A percentile compares a stretch with the other conserved stretches of the same genome.
Evolutionary conservation across 2,888 invertebrate genomes (phyloP).

Genomic region (Drosophila atripex): DNA sequence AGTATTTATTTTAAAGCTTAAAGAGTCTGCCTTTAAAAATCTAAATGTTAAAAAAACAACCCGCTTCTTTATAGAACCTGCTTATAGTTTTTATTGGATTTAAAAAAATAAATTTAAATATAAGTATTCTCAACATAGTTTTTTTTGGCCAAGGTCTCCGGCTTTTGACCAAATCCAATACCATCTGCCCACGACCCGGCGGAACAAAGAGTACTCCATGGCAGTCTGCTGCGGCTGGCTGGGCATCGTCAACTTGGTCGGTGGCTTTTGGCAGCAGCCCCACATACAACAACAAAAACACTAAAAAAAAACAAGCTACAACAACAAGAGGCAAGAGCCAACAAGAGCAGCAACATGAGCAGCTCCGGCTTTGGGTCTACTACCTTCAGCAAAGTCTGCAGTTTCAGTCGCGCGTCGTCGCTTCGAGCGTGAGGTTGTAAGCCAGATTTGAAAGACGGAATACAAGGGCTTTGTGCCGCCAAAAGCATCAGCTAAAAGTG

Average conservation of each 20-base stretch:
- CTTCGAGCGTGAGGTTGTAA: slow-evolving; percentile 69
- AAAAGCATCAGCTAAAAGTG: slow-evolving; percentile 36
- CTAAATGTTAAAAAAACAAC: not conserved
- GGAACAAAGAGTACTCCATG: slow-evolving; percentile 21
- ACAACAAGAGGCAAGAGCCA: not conserved
- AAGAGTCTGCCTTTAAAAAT: not conserved
- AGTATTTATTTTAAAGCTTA: not conserved
- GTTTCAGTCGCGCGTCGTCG: slow-evolving; percentile 79
- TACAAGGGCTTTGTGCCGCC: slow-evolving; percentile 9
- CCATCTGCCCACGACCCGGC: slow-evolving; percentile 27
- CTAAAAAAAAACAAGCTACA: not conserved
- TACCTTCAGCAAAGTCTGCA: slow-evolving; percentile 66
- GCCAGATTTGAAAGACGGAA: slow-evolving; percentile 11
- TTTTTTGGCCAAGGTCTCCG: not conserved
- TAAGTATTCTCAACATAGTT: not conserved
- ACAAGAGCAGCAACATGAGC: slow-evolving; percentile 24
- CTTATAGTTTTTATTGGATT: not conserved
- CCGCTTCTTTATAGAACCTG: not conserved
- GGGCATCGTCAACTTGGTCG: slow-evolving; percentile 27
- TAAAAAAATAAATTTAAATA: not conserved
- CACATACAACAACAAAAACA: slow-evolving; percentile 7
- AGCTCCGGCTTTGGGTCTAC: slow-evolving; percentile 29
- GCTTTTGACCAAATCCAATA: slow-evolving; percentile 18
- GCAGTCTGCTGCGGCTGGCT: slow-evolving; percentile 15
- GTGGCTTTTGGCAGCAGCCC: slow-evolving; percentile 32